Evolutionary conservation across 2,888 invertebrate species (phyloP).

Genomic region (Lepidocyrtinus sp.): DNA sequence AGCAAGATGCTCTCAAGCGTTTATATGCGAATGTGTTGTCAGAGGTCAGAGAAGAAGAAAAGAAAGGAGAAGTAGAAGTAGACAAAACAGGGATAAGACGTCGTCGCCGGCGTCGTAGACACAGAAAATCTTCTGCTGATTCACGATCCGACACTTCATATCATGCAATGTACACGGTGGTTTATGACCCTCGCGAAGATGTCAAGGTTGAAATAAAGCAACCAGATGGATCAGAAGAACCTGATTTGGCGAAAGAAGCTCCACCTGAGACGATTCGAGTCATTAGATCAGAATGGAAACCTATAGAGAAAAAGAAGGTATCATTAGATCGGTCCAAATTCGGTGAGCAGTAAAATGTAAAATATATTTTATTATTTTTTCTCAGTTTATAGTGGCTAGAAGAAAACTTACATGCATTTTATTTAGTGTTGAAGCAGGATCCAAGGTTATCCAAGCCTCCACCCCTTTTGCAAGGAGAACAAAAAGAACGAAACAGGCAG

Average conservation of each 20-base stretch:
- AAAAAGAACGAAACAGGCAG: no score
- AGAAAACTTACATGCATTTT: no score
- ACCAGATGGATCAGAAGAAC: neutral
- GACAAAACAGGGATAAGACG: neutral
- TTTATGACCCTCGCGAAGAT: conserved; percentile 6
- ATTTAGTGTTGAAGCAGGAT: no score
- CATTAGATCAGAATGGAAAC: conserved; percentile 1
- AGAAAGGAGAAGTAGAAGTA: no score
- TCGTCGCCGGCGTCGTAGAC: neutral
- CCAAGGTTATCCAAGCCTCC: no score
- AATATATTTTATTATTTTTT: no score
- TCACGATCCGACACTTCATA: neutral
- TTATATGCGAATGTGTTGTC: conserved; percentile 23
- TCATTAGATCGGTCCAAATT: conserved; percentile 34
- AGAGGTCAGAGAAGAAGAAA: neutral
- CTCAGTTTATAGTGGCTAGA: no score
- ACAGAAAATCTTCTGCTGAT: neutral
- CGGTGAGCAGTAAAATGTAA: no score
- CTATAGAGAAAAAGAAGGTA: neutral
- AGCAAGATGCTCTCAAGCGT: conserved; percentile 27
- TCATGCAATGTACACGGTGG: conserved; percentile 37
- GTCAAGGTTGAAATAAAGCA: neutral
- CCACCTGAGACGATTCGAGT: neutral
- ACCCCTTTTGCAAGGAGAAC: neutral
- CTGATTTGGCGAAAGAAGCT: neutral